phyloP scores from a whole-genome alignment of 30 jellyfish, hydroid and myxozoan species.

The Pelagia noctiluca region DNA sequence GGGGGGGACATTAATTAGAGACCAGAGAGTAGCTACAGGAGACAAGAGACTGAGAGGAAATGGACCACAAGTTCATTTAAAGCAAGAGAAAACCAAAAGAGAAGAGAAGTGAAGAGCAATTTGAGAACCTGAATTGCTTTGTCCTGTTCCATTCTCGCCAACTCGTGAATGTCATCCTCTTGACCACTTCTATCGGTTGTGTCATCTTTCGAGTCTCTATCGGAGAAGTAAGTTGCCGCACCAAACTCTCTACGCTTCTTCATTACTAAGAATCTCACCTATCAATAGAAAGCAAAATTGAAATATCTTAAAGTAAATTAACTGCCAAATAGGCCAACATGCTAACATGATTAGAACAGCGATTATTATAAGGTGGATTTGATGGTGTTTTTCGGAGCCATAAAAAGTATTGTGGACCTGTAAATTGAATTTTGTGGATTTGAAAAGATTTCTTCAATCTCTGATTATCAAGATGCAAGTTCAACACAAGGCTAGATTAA shows the following conservation, averaged over 20 bases:
- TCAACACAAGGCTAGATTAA: too few species aligned
- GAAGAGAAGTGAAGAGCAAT: background rate
- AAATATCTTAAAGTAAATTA: background rate
- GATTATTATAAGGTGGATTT: too few species aligned
- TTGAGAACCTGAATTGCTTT: conserved; percentile 80
- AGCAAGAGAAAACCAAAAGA: background rate
- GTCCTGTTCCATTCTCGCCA: conserved; percentile 64
- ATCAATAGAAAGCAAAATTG: background rate
- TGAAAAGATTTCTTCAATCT: too few species aligned
- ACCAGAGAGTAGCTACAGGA: too few species aligned
- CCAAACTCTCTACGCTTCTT: conserved; percentile 80
- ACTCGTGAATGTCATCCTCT: conserved; percentile 63
- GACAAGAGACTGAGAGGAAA: too few species aligned
- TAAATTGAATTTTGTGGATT: too few species aligned
- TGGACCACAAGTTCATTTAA: background rate
- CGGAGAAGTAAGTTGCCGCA: conserved; percentile 56
- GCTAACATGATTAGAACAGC: conserved; percentile 1
- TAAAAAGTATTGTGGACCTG: too few species aligned
- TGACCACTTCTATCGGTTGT: conserved; percentile 78
- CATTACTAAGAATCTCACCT: conserved; percentile 66
- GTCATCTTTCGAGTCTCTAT: conserved; percentile 69
- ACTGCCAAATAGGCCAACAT: background rate
- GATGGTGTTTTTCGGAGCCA: too few species aligned
- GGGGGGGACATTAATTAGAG: too few species aligned
- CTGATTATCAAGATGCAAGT: too few species aligned